phyloP scores from a whole-genome alignment of 2,888 invertebrate genomes.

The Tetragonula carbonaria region DNA sequence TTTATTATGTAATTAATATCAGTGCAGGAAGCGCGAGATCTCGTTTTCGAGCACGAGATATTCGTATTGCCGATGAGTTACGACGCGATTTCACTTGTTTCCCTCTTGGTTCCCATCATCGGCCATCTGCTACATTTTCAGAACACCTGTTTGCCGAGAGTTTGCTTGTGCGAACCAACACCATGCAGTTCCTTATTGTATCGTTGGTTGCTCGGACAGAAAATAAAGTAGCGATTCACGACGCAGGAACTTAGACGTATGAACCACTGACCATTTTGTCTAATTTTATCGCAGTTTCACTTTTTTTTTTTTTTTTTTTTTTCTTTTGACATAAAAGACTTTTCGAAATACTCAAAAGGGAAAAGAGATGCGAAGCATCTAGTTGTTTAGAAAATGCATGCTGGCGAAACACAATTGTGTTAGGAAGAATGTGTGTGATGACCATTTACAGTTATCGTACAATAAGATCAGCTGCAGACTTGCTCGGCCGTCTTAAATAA shows the following conservation, averaged over 20 bases:
- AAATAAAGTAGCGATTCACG: slow-evolving; percentile 14
- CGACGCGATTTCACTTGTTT: slow-evolving; percentile 61
- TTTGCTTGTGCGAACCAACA: slow-evolving; percentile 43
- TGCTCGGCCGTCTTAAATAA: background rate
- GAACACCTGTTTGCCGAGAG: slow-evolving; percentile 70
- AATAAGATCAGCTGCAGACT: background rate
- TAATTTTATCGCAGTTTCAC: slow-evolving; percentile 43
- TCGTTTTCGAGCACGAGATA: slow-evolving; percentile 10
- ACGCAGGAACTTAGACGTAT: background rate
- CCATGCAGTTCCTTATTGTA: slow-evolving; percentile 49
- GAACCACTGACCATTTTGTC: slow-evolving; percentile 17
- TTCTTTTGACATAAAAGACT: background rate
- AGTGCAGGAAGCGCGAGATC: background rate
- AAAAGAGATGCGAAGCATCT: too few species aligned
- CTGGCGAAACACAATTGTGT: too few species aligned
- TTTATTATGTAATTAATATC: too few species aligned
- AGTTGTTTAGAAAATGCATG: too few species aligned
- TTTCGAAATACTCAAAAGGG: background rate
- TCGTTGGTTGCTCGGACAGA: background rate
- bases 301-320: background rate
- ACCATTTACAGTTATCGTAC: background rate
- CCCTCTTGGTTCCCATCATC: slow-evolving; percentile 63
- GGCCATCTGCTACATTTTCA: slow-evolving; percentile 68
- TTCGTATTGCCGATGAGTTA: slow-evolving; percentile 40
- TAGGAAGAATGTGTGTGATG: too few species aligned